phyloP scores from a whole-genome alignment of 2,113 vertebrate genomes.

The Oryzias curvinotus region DNA sequence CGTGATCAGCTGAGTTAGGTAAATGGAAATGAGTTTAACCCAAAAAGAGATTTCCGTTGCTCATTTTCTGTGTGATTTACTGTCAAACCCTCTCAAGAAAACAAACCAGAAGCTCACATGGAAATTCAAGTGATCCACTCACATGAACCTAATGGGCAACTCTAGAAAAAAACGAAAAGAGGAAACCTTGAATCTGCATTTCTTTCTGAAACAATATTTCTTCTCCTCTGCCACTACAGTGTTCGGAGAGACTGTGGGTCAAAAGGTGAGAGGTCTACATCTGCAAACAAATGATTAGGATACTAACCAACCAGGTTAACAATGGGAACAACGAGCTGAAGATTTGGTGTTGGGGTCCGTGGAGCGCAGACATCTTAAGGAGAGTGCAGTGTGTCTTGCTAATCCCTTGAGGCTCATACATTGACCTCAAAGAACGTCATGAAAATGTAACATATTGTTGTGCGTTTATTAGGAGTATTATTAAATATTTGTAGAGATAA shows the following conservation, averaged over 20 bases:
- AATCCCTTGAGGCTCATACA: too few species aligned
- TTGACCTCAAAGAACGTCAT: too few species aligned
- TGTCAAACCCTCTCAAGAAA: neutral
- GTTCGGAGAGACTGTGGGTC: constrained; percentile 12
- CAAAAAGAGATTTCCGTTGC: too few species aligned
- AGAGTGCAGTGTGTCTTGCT: too few species aligned
- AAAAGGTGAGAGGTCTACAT: constrained; percentile 28
- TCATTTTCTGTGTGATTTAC: neutral
- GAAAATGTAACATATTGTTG: too few species aligned
- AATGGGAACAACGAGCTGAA: neutral
- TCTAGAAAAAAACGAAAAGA: neutral
- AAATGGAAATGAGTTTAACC: too few species aligned
- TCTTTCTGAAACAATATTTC: constrained; percentile 25
- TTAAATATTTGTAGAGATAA: too few species aligned
- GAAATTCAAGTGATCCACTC: neutral
- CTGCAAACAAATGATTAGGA: too few species aligned
- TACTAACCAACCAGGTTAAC: neutral
- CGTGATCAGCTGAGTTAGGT: neutral
- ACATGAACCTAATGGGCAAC: neutral
- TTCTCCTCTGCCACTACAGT: neutral
- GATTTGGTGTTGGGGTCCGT: too few species aligned
- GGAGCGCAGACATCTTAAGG: too few species aligned
- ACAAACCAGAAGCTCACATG: neutral
- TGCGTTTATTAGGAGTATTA: too few species aligned
- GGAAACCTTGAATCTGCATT: constrained; percentile 9